Conservation (phyloP, 2,113 vertebrate genomes). For the Scytalopus superciliaris region DNA sequence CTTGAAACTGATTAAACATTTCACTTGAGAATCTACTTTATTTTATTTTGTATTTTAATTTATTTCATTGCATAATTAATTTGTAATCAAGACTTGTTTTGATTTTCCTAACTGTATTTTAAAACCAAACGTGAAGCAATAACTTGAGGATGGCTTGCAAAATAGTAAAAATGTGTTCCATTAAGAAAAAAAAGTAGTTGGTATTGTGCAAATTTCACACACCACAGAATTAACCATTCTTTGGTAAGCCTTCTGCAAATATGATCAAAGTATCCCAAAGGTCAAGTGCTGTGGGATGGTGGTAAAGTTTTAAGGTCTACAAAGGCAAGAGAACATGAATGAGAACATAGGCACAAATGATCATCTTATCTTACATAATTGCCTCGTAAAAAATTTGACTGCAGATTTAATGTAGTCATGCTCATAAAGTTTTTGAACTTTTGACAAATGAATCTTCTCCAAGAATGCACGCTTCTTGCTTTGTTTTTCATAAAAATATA, state of each 20-base stretch:
- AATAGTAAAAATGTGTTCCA: conserved; percentile 22
- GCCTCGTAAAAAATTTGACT: background rate
- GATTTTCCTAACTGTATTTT: conserved; percentile 49
- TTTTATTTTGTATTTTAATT: conserved; percentile 53
- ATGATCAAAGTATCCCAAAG: background rate
- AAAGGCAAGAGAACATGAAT: background rate
- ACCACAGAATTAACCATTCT: background rate
- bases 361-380: background rate
- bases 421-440: background rate
- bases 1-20: conserved; percentile 28
- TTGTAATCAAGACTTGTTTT: conserved; percentile 55
- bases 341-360: background rate
- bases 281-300: background rate
- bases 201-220: conserved; percentile 8
- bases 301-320: background rate
- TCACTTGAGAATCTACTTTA: conserved; percentile 19
- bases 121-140: conserved; percentile 42
- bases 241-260: background rate
- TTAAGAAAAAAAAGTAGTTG: background rate
- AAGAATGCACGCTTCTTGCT: background rate
- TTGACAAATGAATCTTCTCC: background rate
- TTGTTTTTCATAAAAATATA: conserved; percentile 9
- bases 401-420: background rate
- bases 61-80: conserved; percentile 49
- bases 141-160: conserved; percentile 13